Evolutionary conservation across 2,888 invertebrate species (phyloP), one percentile per base, ranked within the genome.

Genomic region (Scaptomyza flava): DNA sequence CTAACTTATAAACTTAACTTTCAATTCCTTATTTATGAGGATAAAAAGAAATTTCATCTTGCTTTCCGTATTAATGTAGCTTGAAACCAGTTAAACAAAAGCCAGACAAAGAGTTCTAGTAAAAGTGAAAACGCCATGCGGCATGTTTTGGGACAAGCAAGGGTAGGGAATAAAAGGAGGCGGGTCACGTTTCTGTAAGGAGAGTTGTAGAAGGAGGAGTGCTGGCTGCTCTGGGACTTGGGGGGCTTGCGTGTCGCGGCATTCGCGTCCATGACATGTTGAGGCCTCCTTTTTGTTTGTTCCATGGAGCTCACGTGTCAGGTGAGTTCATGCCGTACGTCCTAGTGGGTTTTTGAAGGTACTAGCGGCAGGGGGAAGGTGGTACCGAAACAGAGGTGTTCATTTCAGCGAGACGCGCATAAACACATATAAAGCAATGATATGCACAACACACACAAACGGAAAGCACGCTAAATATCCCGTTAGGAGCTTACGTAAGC

Each of bases 401-500:
- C 79, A 68, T 84, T 87, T 81, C 78, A 77, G 65, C 41, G 76
- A 72, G 68, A 71, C 83, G 86, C 84, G 72, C 87, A 77, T 77
- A 88, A 83, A 65, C 86, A 78, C 72, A 83, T 61, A 81, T 71
- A 71, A 74, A 74, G 46, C 75, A 80, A 81, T 88, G 82, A 87
- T 88, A 82, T 83, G 81, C 86, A 69, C 62, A 74, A 9, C 43
- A 61, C 42, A 52, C 38, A 57, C 68, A 46, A 27, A 27, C 41
- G 47, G 30, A 52, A 20, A 48, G 62, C 47, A 60, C 58, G 68
- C 81, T 82, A 87, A 82, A 86, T 82, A 82, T 82, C 86, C 82
- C 82, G 66, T 74, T 75, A 82, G 82, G 82, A 82, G 88, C 87
- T 82, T 88, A 82, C 88, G 88, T 82, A 82, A 82, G 72, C 82